phyloP scores from a whole-genome alignment of 2,797 vertebrate species.

The Cossypha heuglini region DNA sequence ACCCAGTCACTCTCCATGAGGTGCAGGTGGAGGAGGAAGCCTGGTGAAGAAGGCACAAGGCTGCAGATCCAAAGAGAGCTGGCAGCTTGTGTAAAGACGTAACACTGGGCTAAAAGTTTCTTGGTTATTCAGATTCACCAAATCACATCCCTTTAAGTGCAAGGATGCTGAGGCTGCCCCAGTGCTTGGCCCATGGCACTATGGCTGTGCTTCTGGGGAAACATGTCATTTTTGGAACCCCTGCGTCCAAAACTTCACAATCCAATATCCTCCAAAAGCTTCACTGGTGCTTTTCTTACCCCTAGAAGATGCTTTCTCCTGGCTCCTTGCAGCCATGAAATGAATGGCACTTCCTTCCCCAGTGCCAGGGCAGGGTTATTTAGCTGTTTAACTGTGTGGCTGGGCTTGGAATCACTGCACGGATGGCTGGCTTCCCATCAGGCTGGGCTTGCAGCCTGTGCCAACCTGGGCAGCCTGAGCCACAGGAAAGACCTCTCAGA shows the following conservation, averaged over 20 bases:
- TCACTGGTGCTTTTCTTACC: not conserved
- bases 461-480: not conserved
- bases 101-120: not conserved
- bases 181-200: fast-evolving
- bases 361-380: not conserved
- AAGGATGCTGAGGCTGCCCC: not conserved
- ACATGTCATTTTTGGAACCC: fast-evolving
- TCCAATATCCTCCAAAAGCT: not conserved
- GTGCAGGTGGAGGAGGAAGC: not conserved
- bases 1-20: not conserved
- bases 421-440: not conserved
- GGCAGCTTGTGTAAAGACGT: fast-evolving
- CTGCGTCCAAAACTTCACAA: fast-evolving
- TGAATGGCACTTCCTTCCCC: not conserved
- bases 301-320: not conserved
- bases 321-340: not conserved
- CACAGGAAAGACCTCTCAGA: not conserved
- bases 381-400: not conserved
- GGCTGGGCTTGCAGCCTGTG: not conserved
- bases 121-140: not conserved
- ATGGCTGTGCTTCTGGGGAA: fast-evolving
- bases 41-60: not conserved
- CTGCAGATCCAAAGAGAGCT: not conserved
- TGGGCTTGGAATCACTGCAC: not conserved
- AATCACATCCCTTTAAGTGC: not conserved